Base-by-base conservation (phyloP, 2,113 vertebrate species). In the Pleuronectes platessa region DNA sequence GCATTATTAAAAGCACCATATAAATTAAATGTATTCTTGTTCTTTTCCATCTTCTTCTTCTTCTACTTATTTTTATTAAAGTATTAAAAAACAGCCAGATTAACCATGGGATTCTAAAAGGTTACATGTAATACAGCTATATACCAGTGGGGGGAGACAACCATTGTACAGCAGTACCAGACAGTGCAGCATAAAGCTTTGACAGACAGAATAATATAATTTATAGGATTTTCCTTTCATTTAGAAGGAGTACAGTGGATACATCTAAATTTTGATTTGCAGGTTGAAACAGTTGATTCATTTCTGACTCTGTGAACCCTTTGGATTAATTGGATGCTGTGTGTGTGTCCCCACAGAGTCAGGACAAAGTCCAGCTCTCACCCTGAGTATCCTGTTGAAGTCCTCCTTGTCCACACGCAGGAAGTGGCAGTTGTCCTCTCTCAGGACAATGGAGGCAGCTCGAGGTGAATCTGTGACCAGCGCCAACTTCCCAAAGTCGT, bases 361-460 rank as follows among this genome's bases (percentile, higher is more conserved):
- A 31, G 31, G 31, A 31, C 31, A 31, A 5, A 7, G 31, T 31
- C 31, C 31, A 31, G 31, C 15, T 40, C 31, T 91, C 89, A 99
- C 98, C 95, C 97, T 96, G 54, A 99, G 94, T 89, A 99, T 98
- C 85, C 98, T 94, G 93, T 99, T 99, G 92, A 99, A 99, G 89
- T 99, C 98, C 75, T 99, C 98, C 86, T 99, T 99, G 92, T 99
- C 98, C 14, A 99, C 98, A 68, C 98, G 95, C 68, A 99, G 88
- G 93, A 99, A 99, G 93, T 99, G 98, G 85, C 98, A 99, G 89
- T 98, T 97, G 90, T 99, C 98, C 90, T 99, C 97, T 82, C 97
- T 92, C 47, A 99, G 93, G 66, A 99, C 97, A 4, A 99, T 99
- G 82, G 98, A 99, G 59, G 98, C 98, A 59, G 97, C 97, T 62